These are phyloP conservation scores for Phyto melanocephala DNA, from an alignment of 2,888 invertebrate species.

Conservation along the genomic window DNA sequence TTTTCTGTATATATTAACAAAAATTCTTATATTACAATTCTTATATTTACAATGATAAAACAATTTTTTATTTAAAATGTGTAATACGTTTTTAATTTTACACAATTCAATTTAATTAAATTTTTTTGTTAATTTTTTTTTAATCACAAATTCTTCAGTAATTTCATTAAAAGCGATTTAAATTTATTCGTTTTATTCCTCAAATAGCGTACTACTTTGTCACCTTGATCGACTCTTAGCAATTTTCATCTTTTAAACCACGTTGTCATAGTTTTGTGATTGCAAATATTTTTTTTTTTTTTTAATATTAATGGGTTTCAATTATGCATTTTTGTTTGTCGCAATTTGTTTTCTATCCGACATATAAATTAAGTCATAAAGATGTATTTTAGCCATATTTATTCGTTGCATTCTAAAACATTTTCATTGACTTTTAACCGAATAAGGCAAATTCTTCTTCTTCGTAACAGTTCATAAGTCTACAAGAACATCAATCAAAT, in stretches of 20 bases:
- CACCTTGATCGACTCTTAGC: background rate
- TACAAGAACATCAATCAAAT: conserved; percentile 54
- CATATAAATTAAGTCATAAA: conserved; percentile 60
- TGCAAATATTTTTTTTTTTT: conserved; percentile 19
- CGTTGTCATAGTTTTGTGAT: conserved; percentile 22
- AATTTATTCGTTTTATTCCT: background rate
- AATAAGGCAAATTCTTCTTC: background rate
- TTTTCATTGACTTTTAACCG: conserved; percentile 27
- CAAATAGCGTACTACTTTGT: background rate
- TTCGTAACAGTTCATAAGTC: conserved; percentile 1
- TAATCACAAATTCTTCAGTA: no score
- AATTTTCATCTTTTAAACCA: background rate
- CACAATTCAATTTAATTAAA: no score
- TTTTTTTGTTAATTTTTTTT: no score
- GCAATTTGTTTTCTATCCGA: conserved; percentile 19
- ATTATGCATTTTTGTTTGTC: conserved; percentile 38
- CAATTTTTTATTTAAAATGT: no score
- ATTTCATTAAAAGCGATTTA: no score
- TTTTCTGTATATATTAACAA: no score
- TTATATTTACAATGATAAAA: no score
- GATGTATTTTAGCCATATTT: conserved; percentile 31
- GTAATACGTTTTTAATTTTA: no score
- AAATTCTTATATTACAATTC: no score
- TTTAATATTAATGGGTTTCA: conserved; percentile 48
- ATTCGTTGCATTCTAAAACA: conserved; percentile 14